Evolutionary conservation across 2,797 vertebrate species (phyloP).

Genomic region (Decapterus maruadsi): DNA sequence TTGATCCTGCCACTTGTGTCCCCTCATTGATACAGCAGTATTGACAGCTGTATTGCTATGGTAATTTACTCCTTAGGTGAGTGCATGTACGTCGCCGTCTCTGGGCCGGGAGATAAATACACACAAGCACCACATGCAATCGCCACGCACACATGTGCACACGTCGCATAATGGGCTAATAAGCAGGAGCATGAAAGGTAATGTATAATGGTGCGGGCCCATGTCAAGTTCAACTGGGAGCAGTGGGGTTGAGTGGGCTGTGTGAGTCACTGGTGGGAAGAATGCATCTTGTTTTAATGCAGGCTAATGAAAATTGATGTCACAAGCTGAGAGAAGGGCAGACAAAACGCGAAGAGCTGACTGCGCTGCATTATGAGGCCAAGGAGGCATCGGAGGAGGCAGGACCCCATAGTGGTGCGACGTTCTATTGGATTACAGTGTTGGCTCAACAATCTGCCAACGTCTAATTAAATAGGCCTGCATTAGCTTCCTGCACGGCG

Average conservation of each 20-base stretch:
- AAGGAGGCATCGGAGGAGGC: conserved; percentile 75
- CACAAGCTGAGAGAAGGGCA: conserved; percentile 77
- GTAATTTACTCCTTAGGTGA: conserved; percentile 78
- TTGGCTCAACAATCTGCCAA: conserved; percentile 86
- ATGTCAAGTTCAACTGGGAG: conserved; percentile 74
- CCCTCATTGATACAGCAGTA: conserved; percentile 75
- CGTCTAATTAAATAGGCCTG: conserved; percentile 87
- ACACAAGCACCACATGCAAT: conserved; percentile 28
- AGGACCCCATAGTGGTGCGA: conserved; percentile 76
- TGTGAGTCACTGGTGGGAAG: conserved; percentile 53
- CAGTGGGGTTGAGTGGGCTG: conserved; percentile 55
- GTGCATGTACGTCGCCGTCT: conserved; percentile 56
- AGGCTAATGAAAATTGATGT: conserved; percentile 84
- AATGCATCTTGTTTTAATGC: conserved; percentile 73
- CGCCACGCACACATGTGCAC: conserved; percentile 32
- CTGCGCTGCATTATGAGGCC: conserved; percentile 77
- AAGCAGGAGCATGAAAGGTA: conserved; percentile 69
- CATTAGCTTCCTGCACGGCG: conserved; percentile 78
- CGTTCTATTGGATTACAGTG: conserved; percentile 85
- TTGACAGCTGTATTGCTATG: conserved; percentile 84
- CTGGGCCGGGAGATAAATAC: conserved; percentile 54
- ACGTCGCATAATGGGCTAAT: conserved; percentile 74
- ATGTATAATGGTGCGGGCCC: conserved; percentile 70
- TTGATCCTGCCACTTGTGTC: conserved; percentile 80
- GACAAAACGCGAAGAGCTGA: conserved; percentile 79